Conservation (phyloP, 2,797 vertebrate species). For the Neopelma chrysocephalum region DNA sequence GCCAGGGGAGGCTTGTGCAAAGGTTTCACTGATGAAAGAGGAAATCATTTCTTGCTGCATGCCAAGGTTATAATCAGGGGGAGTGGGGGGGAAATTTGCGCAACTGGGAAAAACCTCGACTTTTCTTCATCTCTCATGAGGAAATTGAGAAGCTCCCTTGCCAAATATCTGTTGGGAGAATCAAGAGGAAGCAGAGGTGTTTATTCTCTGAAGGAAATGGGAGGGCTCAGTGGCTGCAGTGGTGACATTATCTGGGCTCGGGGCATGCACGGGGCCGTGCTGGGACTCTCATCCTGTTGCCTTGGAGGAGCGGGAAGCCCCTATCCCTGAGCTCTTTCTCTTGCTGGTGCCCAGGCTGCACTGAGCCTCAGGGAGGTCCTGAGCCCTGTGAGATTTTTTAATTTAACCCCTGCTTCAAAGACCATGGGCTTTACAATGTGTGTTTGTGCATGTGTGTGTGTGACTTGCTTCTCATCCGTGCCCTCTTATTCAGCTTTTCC, state of each 20-base stretch:
- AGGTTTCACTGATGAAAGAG: constrained; percentile 32
- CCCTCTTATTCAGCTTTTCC: not conserved
- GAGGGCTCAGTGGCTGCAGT: constrained; percentile 1
- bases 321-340: not conserved
- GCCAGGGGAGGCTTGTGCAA: not conserved
- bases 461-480: not conserved
- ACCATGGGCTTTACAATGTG: accelerated
- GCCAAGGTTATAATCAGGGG: not conserved
- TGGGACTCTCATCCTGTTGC: constrained; percentile 61
- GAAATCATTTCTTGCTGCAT: not conserved
- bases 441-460: not conserved
- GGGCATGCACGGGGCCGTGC: not conserved
- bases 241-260: not conserved
- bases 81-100: not conserved
- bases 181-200: constrained; percentile 65
- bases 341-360: not conserved
- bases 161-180: constrained; percentile 61
- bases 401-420: constrained; percentile 40
- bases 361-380: not conserved
- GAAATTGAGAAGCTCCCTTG: constrained; percentile 20
- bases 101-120: constrained; percentile 51
- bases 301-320: constrained; percentile 28
- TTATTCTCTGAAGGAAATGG: constrained; percentile 56
- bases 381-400: not conserved
- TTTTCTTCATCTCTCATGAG: constrained; percentile 43